Evolutionary conservation across 2,113 vertebrate species (phyloP), one percentile per base, ranked within the genome.

Genomic region (Syngnathus typhle): DNA sequence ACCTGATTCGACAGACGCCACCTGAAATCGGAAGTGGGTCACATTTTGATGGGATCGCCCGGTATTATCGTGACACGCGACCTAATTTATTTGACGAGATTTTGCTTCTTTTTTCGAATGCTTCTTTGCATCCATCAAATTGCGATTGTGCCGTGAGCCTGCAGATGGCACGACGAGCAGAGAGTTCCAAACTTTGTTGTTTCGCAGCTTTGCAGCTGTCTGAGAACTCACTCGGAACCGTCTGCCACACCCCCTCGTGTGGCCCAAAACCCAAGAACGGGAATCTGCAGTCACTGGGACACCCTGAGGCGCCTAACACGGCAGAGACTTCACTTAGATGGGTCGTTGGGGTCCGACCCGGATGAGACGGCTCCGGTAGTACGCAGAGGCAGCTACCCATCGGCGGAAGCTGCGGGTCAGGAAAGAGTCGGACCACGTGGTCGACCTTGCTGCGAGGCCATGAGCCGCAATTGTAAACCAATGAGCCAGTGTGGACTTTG

Each of bases 221-320:
- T 61, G 69, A 65, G 52, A 58, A 68, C 64, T 19, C 8, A 63
- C 11, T 65, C 44, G 16, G 49, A 62, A 3, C 46, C 41, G 4
- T 69, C 70, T 21, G 4, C 7, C 38, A 39, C 72, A 6, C 83
- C 78, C 78, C 71, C 73, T 69, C 68, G 70, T n/a, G 36, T 51
- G 55, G 61, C 72, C 21, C 78, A 66, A 58, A 65, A 43, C 58
- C 39, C 69, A 54, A 63, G 58, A 60, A 60, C 39, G 36, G 72
- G 38, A 6, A 11, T 66, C 32, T 52, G 11, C 54, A 81, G 55
- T 64, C 80, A 75, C 70, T 85, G 86, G 84, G 81, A 85, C 66
- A 71, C 73, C 65, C 55, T 87, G 69, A 79, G 80, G 36, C 37
- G 12, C 21, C 64, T 84, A 36, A 79, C 81, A 47, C 23, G 3